Base-by-base conservation (phyloP, 2,888 invertebrate species). In the Volucella zonaria region DNA sequence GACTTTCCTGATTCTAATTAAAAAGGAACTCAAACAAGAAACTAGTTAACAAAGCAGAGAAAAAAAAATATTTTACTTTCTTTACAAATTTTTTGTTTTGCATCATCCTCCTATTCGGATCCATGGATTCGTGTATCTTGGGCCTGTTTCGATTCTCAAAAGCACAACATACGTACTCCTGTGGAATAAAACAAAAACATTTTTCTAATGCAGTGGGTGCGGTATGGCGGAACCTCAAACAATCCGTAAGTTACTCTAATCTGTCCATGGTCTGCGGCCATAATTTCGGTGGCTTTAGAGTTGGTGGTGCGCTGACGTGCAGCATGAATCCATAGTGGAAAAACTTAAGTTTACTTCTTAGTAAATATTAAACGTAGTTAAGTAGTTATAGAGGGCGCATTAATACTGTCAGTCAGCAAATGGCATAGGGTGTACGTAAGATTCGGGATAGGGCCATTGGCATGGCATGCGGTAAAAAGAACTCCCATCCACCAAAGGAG, bases 341-440 rank as follows among this genome's bases (percentile, higher is more conserved):
- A 54, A 68, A 78, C 73, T 82, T 68, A 82, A 82, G 67, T 78
- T 82, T 58, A 67, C 81, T 76, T 81, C 76, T 81, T 81, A 51
- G 51, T 58, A 85, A 81, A 81, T 73, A 81, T 77, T 77, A 85
- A 85, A 81, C 76, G 76, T 67, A 73, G 76, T 68, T 85, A 85
- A 81, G 85, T 81, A 81, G 81, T 81, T 81, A 54, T 58, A 76
- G 73, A 64, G 47, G 54, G 64, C 62, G 14, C 56, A 68, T 73
- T 66, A 64, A 58, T 62, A 42, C 64, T 58, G 54, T 43, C 64
- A 54, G 58, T 15, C 58, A 14, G 51, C 51, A 51, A 49, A 56
- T n/a, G 12, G 15, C 3, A 10, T 31, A 18, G 56, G 58, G 14
- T 42, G 40, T 43, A 68, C 11, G 45, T 31, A 59, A n/a, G n/a